Conservation (phyloP, 2,113 vertebrate genomes). For the Rhea pennata region DNA sequence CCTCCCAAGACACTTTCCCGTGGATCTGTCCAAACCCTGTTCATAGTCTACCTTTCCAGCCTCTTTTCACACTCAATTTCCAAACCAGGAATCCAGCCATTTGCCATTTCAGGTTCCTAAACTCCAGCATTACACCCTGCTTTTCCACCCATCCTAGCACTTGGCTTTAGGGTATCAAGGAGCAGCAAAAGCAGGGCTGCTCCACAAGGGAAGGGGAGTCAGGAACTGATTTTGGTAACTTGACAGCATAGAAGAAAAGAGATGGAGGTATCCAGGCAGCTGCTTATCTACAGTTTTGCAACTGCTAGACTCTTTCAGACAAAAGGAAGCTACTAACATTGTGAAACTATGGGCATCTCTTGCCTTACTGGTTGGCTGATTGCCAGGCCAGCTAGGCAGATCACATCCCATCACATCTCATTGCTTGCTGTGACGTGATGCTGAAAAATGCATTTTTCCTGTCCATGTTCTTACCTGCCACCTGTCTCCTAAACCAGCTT, state of each 20-base stretch:
- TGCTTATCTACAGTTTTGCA: background rate
- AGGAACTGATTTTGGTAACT: background rate
- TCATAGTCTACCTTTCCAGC: background rate
- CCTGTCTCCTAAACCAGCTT: background rate
- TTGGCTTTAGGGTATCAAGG: background rate
- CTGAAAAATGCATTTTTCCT: background rate
- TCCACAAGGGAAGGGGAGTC: background rate
- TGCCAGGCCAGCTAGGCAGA: background rate
- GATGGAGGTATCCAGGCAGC: background rate
- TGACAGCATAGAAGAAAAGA: background rate
- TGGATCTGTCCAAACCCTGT: too few relatives aligned
- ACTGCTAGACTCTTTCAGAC: background rate
- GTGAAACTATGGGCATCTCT: background rate
- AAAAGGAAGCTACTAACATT: background rate
- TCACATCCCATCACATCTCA: background rate
- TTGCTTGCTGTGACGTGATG: background rate
- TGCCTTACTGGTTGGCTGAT: background rate
- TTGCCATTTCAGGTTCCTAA: background rate
- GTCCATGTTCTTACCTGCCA: background rate
- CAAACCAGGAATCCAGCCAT: background rate
- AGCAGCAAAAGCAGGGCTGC: too few relatives aligned
- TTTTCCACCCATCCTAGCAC: background rate
- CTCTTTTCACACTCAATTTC: background rate
- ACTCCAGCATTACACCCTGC: background rate
- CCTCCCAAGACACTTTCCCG: too few relatives aligned